Evolutionary conservation across 1,140 invertebrate species (phyloP).

Genomic region (Orchestia grillus): DNA sequence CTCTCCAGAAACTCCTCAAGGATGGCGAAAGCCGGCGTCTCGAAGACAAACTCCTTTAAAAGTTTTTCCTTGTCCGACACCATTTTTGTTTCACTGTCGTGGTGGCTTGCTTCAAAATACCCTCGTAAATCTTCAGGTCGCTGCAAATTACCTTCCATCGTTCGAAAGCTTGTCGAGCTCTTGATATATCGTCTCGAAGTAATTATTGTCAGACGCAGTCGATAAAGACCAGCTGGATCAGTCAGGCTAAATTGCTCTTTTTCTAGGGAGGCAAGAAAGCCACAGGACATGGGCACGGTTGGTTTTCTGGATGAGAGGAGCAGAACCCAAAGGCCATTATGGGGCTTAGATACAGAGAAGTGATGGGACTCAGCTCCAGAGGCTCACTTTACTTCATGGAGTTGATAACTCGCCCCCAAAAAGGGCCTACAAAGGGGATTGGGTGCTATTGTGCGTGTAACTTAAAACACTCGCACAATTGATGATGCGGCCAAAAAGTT

Average conservation of each 20-base stretch:
- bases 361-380: constrained; percentile 48
- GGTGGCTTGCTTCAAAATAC: constrained; percentile 53
- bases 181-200: constrained; percentile 50
- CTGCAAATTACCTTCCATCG: constrained; percentile 55
- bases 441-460: constrained; percentile 28
- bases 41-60: constrained; percentile 44
- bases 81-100: constrained; percentile 40
- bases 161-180: constrained; percentile 55
- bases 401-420: constrained; percentile 40
- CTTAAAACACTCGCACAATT: constrained; percentile 26
- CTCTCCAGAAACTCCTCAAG: not conserved
- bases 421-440: constrained; percentile 44
- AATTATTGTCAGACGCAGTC: constrained; percentile 48
- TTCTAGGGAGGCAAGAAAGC: not conserved
- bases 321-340: constrained; percentile 49
- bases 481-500: not conserved
- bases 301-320: constrained; percentile 45
- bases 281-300: constrained; percentile 23
- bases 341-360: constrained; percentile 52
- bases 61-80: constrained; percentile 36
- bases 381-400: constrained; percentile 45
- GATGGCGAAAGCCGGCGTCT: constrained; percentile 17
- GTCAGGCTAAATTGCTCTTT: constrained; percentile 53
- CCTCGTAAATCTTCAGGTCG: constrained; percentile 51
- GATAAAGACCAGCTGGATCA: constrained; percentile 56